phyloP scores from a whole-genome alignment of 1,140 invertebrate species.

The Proctacanthus coquilletti region DNA sequence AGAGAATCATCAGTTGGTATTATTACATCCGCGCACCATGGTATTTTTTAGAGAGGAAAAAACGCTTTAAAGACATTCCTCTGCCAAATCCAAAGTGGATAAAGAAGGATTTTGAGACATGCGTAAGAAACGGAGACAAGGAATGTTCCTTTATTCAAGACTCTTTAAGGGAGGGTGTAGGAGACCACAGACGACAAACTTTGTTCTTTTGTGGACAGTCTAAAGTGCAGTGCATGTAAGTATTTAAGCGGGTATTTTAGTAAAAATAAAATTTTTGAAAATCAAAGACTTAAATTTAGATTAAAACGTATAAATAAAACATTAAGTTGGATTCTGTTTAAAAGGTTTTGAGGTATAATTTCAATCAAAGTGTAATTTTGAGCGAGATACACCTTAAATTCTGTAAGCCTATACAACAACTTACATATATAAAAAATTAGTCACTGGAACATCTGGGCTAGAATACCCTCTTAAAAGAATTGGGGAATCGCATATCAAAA shows the following conservation, averaged over 20 bases:
- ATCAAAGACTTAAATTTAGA: not conserved
- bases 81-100: constrained; percentile 68
- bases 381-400: too few species aligned
- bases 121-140: constrained; percentile 61
- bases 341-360: too few species aligned
- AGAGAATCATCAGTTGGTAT: constrained; percentile 80
- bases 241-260: constrained; percentile 20
- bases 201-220: constrained; percentile 80
- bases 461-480: too few species aligned
- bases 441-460: too few species aligned
- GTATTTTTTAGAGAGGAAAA: constrained; percentile 71
- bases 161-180: constrained; percentile 64
- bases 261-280: not conserved
- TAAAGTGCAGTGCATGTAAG: constrained; percentile 61
- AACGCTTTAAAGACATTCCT: constrained; percentile 62
- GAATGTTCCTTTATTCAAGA: constrained; percentile 69
- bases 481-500: too few species aligned
- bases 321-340: not conserved
- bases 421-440: too few species aligned
- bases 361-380: too few species aligned
- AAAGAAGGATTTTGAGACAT: constrained; percentile 78
- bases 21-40: constrained; percentile 69
- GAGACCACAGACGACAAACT: constrained; percentile 64
- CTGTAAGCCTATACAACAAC: too few species aligned
- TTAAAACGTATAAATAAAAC: not conserved